Base-by-base conservation (phyloP, 2,113 vertebrate genomes). In the Lagopus leucura region DNA sequence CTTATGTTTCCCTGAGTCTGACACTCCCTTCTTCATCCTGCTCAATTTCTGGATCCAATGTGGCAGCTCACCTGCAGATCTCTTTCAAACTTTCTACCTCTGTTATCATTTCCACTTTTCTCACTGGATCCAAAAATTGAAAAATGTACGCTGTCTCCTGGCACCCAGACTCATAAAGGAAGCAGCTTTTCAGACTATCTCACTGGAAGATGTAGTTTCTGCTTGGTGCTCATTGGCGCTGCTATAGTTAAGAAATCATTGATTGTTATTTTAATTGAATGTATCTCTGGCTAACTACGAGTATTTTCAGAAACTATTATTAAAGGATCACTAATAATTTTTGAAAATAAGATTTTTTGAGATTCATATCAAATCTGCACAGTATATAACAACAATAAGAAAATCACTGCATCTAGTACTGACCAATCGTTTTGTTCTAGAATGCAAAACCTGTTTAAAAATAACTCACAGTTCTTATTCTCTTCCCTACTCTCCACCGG, bases 281-380 rank as follows among this genome's bases (percentile, higher is more conserved):
- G 9, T 45, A 43, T 64, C 64, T 82, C 8, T 87, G 64, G 66
- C 40, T 67, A 73, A 67, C 52, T 79, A 25, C 18, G 30, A 69
- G 17, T 32, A 47, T 89, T 85, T 92, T 64, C 45, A 79, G 32
- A 82, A 76, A 3, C 7, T 66, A 55, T 79, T 94, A 42, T 79
- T 87, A 40, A 85, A 82, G 34, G 24, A 76, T 87, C 34, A 28
- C 25, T 73, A 61, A 64, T 71, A 19, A 92, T 38, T 91, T 90
- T 92, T 70, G 17, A 25, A 87, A 77, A 84, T 61, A 79, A 48
- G n/a, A 69, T 57, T 87, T 88, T 88, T 69, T 66, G 67, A 83
- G 30, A 66, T 92, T 91, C 21, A 8, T 63, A 43, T 52, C 21
- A 77, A 82, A 58, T 10, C 54, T 85, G 16, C 38, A 24, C 3